Evolutionary conservation across 1,140 invertebrate genomes (phyloP).

Genomic region (Drosophila rhopaloa): DNA sequence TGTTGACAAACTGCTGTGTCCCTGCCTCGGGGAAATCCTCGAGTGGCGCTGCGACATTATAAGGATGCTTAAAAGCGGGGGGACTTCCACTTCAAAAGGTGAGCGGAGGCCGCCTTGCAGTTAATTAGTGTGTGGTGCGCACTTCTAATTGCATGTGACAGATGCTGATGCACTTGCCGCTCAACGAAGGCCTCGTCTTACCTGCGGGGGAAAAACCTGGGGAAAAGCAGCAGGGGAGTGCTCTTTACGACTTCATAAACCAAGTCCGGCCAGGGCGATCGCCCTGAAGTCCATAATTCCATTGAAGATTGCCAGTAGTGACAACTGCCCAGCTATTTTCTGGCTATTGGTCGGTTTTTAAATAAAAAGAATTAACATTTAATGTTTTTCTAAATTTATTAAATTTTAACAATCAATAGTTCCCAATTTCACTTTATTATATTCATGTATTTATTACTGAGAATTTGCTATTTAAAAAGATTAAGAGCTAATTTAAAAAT

Average conservation of each 20-base stretch:
- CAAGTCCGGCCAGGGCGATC: conserved; percentile 19
- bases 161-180: conserved; percentile 43
- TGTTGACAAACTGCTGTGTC: conserved; percentile 73
- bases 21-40: conserved; percentile 45
- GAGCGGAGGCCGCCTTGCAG: conserved; percentile 53
- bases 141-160: conserved; percentile 76
- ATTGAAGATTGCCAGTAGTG: conserved; percentile 18
- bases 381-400: no score
- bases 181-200: conserved; percentile 5
- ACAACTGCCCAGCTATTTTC: conserved; percentile 1
- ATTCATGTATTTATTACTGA: no score
- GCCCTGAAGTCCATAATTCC: conserved; percentile 38
- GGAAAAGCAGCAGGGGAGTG: conserved; percentile 2
- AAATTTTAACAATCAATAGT: no score
- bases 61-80: conserved; percentile 50
- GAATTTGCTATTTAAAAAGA: neutral
- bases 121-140: conserved; percentile 75
- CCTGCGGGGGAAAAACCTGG: neutral
- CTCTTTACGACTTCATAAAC: conserved; percentile 69
- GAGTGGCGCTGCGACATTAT: conserved; percentile 77
- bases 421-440: no score
- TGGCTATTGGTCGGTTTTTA: neutral
- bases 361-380: no score
- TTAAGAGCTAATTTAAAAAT: neutral
- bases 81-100: conserved; percentile 46